phyloP scores from a whole-genome alignment of 2,888 invertebrate genomes.

The Melanargia galathea region DNA sequence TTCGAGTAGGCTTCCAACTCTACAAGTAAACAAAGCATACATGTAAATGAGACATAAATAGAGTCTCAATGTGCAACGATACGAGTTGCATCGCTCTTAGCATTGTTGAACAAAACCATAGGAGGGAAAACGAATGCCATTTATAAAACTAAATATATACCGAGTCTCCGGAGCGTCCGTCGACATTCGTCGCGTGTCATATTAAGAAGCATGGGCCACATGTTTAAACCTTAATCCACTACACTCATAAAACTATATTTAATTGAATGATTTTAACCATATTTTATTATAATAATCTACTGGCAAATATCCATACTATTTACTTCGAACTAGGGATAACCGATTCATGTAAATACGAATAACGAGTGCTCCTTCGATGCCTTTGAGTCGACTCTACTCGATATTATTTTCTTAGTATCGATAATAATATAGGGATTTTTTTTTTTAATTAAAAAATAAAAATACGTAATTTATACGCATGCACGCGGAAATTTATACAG shows the following conservation, averaged over 20 bases:
- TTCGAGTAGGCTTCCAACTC: slow-evolving; percentile 96
- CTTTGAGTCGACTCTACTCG: slow-evolving; percentile 21
- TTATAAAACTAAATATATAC: slow-evolving; percentile 83
- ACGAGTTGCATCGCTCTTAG: slow-evolving; percentile 49
- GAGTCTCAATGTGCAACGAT: slow-evolving; percentile 45
- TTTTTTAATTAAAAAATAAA: neutral
- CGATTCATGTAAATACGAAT: slow-evolving; percentile 37
- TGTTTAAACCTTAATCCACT: slow-evolving; percentile 61
- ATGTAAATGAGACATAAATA: slow-evolving; percentile 43
- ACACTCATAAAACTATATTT: slow-evolving; percentile 60
- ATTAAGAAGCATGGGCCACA: slow-evolving; percentile 88
- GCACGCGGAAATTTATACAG: too few relatives aligned
- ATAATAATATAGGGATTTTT: neutral
- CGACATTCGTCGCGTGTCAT: slow-evolving; percentile 95
- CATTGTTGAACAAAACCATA: slow-evolving; percentile 68
- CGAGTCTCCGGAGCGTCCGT: slow-evolving; percentile 92
- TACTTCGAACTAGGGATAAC: slow-evolving; percentile 70
- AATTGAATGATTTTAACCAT: slow-evolving; percentile 72
- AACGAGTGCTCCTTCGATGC: slow-evolving; percentile 14
- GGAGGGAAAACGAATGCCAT: slow-evolving; percentile 81
- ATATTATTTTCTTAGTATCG: slow-evolving; percentile 22
- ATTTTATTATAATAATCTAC: slow-evolving; percentile 74
- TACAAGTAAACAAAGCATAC: slow-evolving; percentile 72
- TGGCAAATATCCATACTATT: slow-evolving; percentile 83
- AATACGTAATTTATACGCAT: too few relatives aligned